Evolutionary conservation across 2,888 invertebrate species (phyloP), one percentile per base, ranked within the genome.

Genomic region (Atherix ibis): DNA sequence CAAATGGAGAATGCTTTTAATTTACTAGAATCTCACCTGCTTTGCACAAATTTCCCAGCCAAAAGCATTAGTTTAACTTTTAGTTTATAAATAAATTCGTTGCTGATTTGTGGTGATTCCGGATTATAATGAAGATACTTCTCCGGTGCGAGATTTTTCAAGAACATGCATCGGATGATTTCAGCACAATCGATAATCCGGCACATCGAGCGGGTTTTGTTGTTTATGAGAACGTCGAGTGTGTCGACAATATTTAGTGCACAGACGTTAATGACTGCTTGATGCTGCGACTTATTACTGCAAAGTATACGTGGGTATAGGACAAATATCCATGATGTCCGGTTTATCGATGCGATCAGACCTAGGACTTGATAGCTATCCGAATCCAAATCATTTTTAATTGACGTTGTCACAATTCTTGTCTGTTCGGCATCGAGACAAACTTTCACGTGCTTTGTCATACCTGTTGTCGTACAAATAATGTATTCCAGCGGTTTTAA

Each of bases 361-460:
- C 55, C 58, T 5, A 55, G 18, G 2, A 55, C 40, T 34, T 49
- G 48, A 16, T 47, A 49, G 32, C 51, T 47, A 2, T 41, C 33
- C 0, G 40, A 16, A 32, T 52, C 49, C 1, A 48, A 40, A 4
- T 47, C 43, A 27, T 48, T 44, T 6, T 38, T 29, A 4, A 47
- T 17, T 5, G 5, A 6, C 5, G 18, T 27, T 1, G 27, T 14
- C 18, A 18, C 9, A 2, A 40, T 30, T 9, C 5, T 4, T 12
- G 37, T 25, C 9, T 18, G 8, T 5, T 34, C 24, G 13, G 18
- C 13, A 12, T 10, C 10, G 9, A 30, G 31, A 2, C 29, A 9
- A 2, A 58, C 27, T 2, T 41, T 41, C 13, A 55, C 15, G 6
- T 41, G 40, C 17, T 44, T 44, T 1, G 53, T 18, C 2, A 35